phyloP scores from a whole-genome alignment of 35 echinoderm and acorn worm genomes.

The Eucidaris tribuloides region DNA sequence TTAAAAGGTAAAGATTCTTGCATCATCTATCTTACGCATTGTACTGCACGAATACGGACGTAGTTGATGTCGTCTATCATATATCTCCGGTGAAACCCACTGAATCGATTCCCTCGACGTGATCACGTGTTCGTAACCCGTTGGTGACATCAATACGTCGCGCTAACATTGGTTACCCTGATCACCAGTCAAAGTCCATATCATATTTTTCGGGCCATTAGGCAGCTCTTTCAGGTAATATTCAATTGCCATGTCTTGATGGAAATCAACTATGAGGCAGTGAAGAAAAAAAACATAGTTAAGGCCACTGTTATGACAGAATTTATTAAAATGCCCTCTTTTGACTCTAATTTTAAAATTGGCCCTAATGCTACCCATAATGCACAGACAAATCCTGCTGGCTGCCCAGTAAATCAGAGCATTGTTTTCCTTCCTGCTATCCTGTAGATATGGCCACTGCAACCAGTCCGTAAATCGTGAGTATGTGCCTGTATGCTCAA shows the following conservation, averaged over 20 bases:
- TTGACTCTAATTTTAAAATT: no score
- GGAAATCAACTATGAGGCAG: not conserved
- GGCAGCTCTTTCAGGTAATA: constrained; percentile 36
- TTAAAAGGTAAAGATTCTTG: not conserved
- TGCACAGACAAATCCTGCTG: no score
- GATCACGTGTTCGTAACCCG: constrained; percentile 21
- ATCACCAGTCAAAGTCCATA: constrained; percentile 30
- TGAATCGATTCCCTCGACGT: no score
- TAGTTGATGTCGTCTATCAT: constrained; percentile 44
- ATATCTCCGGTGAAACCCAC: constrained; percentile 71
- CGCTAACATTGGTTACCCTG: constrained; percentile 47
- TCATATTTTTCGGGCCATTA: not conserved
- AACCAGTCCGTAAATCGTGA: no score
- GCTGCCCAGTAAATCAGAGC: no score
- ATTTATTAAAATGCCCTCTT: not conserved
- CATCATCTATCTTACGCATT: constrained; percentile 4
- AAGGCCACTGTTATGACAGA: not conserved
- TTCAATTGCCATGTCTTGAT: constrained; percentile 46
- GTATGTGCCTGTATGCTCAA: no score
- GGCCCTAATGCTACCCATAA: no score
- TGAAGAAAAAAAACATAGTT: not conserved
- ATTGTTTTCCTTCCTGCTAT: no score
- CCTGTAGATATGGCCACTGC: no score
- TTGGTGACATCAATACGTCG: constrained; percentile 30
- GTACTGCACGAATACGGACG: constrained; percentile 11